Evolutionary conservation across 1,140 invertebrate genomes (phyloP).

Genomic region (Zaprionus ghesquierei): DNA sequence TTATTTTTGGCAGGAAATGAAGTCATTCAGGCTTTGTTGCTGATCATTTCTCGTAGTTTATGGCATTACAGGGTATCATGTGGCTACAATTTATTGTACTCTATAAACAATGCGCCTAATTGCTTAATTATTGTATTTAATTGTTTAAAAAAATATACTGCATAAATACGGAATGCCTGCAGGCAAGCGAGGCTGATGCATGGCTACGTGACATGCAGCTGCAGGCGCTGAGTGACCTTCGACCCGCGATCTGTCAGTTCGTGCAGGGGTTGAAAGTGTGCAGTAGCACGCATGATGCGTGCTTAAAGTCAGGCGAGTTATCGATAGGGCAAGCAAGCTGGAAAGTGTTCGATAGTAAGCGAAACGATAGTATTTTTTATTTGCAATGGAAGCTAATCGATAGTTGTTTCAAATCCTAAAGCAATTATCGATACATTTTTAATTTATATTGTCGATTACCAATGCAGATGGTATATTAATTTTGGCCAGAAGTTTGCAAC

Average conservation of each 20-base stretch:
- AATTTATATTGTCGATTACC: no score
- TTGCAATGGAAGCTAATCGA: background rate
- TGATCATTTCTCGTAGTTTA: background rate
- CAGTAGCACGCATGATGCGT: background rate
- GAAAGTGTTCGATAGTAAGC: background rate
- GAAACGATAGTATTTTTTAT: background rate
- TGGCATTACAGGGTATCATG: background rate
- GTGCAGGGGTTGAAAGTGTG: background rate
- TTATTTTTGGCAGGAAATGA: background rate
- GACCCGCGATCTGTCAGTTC: background rate
- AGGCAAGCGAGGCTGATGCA: background rate
- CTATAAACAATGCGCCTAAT: background rate
- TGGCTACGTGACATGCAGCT: background rate
- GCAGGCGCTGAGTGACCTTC: background rate
- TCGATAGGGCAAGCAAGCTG: background rate
- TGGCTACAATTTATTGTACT: background rate
- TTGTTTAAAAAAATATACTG: background rate
- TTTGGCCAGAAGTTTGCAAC: no score
- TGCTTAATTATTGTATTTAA: constrained; percentile 2
- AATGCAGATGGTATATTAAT: no score
- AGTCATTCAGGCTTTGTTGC: background rate
- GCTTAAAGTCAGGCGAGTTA: background rate
- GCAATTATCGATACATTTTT: no score
- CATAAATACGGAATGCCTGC: background rate
- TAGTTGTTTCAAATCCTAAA: background rate